These are phyloP conservation scores for Aporophyla nigra DNA, from an alignment of 2,888 invertebrate species.

Conservation along the genomic window DNA sequence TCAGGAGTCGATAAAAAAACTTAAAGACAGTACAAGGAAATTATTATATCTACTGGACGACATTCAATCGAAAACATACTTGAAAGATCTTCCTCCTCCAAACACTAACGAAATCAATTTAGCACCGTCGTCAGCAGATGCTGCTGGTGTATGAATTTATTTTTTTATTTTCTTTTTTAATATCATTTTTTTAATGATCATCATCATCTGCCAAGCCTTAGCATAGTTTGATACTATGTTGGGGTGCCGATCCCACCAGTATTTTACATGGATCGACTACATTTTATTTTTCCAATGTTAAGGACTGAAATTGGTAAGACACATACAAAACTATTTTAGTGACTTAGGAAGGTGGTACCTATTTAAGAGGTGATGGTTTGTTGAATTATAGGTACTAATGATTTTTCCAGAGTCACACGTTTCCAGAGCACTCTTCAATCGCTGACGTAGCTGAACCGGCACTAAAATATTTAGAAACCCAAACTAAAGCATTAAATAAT, in stretches of 20 bases:
- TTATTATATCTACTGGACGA: conserved; percentile 80
- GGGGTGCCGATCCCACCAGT: too few relatives aligned
- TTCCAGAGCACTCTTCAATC: conserved; percentile 37
- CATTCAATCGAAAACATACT: conserved; percentile 78
- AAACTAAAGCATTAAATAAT: conserved; percentile 73
- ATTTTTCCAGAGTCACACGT: conserved; percentile 59
- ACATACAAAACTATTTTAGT: background rate
- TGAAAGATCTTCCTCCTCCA: conserved; percentile 58
- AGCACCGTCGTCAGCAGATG: conserved; percentile 31
- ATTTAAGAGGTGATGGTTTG: background rate
- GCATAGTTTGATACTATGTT: too few relatives aligned
- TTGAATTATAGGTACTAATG: background rate
- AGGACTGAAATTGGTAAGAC: conserved; percentile 19
- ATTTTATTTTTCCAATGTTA: background rate
- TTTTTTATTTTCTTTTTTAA: conserved; percentile 18
- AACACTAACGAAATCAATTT: conserved; percentile 58
- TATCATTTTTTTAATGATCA: too few relatives aligned
- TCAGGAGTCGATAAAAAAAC: conserved; percentile 76
- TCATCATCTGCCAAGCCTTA: too few relatives aligned
- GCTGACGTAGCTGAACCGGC: conserved; percentile 63
- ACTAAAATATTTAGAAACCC: conserved; percentile 73
- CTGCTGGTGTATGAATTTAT: conserved; percentile 62
- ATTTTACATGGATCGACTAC: too few relatives aligned
- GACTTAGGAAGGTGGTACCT: background rate
- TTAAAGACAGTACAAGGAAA: conserved; percentile 84